A percentile compares a stretch with the other conserved stretches of the same genome.
phyloP scores from a whole-genome alignment of 2,797 vertebrate species.

The Chaunax sp. region DNA sequence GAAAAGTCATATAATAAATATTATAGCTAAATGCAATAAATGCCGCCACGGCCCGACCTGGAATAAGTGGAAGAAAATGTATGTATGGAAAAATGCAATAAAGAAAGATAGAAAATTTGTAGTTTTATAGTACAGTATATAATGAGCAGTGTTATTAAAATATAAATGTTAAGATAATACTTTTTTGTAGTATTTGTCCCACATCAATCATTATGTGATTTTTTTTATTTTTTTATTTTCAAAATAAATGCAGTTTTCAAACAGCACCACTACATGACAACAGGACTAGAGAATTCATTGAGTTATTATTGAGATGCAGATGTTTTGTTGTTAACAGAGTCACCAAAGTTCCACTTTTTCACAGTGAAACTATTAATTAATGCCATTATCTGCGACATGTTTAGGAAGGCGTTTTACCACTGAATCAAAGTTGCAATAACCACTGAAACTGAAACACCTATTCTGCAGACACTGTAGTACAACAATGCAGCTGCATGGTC shows the following conservation, averaged over 20 bases:
- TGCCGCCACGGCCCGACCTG: not conserved
- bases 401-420: conserved; percentile 10
- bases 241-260: conserved; percentile 2
- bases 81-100: too few relatives aligned
- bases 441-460: conserved; percentile 10
- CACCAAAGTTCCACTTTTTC: conserved; percentile 4
- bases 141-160: conserved; percentile 35
- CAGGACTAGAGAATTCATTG: not conserved
- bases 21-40: conserved; percentile 69
- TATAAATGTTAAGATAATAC: conserved; percentile 37
- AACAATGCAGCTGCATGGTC: conserved; percentile 1
- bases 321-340: not conserved
- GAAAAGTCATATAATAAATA: conserved; percentile 24
- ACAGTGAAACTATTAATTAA: conserved; percentile 5
- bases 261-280: conserved; percentile 7
- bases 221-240: conserved; percentile 18
- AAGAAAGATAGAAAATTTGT: conserved; percentile 57
- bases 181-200: conserved; percentile 33
- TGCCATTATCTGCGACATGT: not conserved
- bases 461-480: conserved; percentile 20
- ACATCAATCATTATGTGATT: conserved; percentile 30
- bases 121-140: conserved; percentile 68
- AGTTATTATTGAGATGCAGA: conserved; percentile 11
- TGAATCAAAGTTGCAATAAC: conserved; percentile 35
- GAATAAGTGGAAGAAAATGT: too few relatives aligned